Base-by-base conservation (phyloP, 2,113 vertebrate species). In the Alethe castanea region DNA sequence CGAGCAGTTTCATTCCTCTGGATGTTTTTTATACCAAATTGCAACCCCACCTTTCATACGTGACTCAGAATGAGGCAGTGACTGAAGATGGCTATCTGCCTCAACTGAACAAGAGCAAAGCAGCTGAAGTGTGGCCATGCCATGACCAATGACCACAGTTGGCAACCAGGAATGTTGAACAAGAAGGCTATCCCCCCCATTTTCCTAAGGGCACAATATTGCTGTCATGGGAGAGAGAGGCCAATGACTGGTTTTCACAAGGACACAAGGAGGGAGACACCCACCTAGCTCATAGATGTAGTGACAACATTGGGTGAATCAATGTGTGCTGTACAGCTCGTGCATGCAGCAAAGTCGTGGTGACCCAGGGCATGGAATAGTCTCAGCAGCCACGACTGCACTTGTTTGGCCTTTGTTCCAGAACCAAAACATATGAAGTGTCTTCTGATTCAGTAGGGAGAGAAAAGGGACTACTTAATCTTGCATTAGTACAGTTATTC, bases 251-350 rank as follows among this genome's bases (percentile, higher is more conserved):
- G 33, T 83, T 92, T 93, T 73, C 54, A 38, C 38, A 78, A 85
- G 82, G 79, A 52, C 61, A 76, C 33, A 26, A 59, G 33, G 31
- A 89, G 18, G 67, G 50, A 93, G 47, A 70, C 79, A 73, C 42
- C 18, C 35, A 35, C 74, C 40, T 36, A 57, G n/a, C 40, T 90
- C 67, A 45, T 64, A 56, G 72, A 66, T 71, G 56, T 31, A 88
- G 56, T 67, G 93, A 88, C 92, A 96, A 56, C 76, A 74, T 3
- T 45, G 85, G 38, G 88, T 96, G 90, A 94, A 94, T 90, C 85
- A 71, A 61, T 82, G 66, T 86, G 62, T 91, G 66, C 78, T 70
- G 90, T 79, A 91, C 90, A 88, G 72, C 76, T 54, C 8, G 17
- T 86, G 67, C 64, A 35, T 38, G 24, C 52, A 86, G 82, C 25